A percentile compares a stretch with the other conserved stretches of the same genome.
These are phyloP conservation scores for Hermodice carunculata DNA, from an alignment of 2,888 invertebrate genomes.

Conservation along the genomic window DNA sequence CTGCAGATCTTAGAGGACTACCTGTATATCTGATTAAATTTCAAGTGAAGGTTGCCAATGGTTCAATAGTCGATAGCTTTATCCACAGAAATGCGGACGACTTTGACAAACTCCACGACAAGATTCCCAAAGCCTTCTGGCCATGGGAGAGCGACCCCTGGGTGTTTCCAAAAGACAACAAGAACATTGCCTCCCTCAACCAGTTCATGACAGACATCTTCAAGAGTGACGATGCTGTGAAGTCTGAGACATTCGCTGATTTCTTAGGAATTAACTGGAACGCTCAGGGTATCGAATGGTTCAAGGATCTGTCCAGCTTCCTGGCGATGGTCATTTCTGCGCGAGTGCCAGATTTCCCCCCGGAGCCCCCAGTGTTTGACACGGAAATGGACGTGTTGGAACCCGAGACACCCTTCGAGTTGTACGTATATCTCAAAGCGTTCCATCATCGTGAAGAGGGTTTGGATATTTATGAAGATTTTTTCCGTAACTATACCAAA, in stretches of 20 bases:
- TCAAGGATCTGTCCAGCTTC: background rate
- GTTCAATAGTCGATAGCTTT: no score
- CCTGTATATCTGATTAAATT: no score
- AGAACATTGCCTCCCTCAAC: no score
- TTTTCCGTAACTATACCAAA: conserved; percentile 14
- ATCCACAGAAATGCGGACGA: no score
- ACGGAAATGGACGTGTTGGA: background rate
- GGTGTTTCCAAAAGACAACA: no score
- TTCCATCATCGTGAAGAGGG: conserved; percentile 1
- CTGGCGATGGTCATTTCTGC: conserved; percentile 11
- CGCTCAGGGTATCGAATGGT: conserved; percentile 19
- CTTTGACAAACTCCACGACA: no score
- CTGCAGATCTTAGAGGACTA: no score
- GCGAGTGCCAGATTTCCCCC: conserved; percentile 8
- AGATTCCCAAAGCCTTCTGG: no score
- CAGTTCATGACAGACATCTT: no score
- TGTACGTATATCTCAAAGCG: conserved; percentile 11
- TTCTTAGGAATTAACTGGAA: conserved; percentile 20
- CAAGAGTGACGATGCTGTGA: background rate
- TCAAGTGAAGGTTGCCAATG: no score
- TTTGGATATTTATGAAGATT: conserved; percentile 7
- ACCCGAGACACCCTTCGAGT: conserved; percentile 19
- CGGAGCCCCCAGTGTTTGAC: conserved; percentile 8
- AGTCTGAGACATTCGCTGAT: background rate
- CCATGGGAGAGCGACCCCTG: no score